Evolutionary conservation across 2,888 invertebrate species (phyloP).

Genomic region (Cheiracanthium punctorium): DNA sequence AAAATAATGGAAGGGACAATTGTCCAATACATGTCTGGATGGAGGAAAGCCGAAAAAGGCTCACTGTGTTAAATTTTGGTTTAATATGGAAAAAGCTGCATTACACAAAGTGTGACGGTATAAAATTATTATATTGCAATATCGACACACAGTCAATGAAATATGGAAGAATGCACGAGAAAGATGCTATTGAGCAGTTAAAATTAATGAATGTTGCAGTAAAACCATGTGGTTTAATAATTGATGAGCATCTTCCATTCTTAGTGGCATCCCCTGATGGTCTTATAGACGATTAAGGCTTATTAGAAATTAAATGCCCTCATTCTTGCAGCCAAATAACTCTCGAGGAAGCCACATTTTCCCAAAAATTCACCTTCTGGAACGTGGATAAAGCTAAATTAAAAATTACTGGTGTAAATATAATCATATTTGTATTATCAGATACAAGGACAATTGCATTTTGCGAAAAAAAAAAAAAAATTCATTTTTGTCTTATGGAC

Average conservation of each 20-base stretch:
- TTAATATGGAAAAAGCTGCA: not conserved
- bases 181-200: not conserved
- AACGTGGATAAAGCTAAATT: not conserved
- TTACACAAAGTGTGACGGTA: not conserved
- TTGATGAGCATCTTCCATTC: not conserved
- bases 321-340: too few relatives aligned
- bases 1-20: not conserved
- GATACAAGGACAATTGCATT: conserved; percentile 6
- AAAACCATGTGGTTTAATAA: not conserved
- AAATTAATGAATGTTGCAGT: not conserved
- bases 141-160: not conserved
- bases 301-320: too few relatives aligned
- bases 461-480: too few relatives aligned
- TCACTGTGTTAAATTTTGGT: not conserved
- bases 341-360: not conserved
- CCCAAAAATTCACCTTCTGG: not conserved
- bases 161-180: not conserved
- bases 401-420: not conserved
- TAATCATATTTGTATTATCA: not conserved
- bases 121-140: not conserved
- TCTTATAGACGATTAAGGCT: not conserved
- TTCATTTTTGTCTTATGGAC: too few relatives aligned
- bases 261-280: not conserved
- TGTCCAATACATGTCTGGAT: not conserved
- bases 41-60: not conserved